Evolutionary conservation across 1,140 invertebrate genomes (phyloP).

Genomic region (Orussus abietinus): DNA sequence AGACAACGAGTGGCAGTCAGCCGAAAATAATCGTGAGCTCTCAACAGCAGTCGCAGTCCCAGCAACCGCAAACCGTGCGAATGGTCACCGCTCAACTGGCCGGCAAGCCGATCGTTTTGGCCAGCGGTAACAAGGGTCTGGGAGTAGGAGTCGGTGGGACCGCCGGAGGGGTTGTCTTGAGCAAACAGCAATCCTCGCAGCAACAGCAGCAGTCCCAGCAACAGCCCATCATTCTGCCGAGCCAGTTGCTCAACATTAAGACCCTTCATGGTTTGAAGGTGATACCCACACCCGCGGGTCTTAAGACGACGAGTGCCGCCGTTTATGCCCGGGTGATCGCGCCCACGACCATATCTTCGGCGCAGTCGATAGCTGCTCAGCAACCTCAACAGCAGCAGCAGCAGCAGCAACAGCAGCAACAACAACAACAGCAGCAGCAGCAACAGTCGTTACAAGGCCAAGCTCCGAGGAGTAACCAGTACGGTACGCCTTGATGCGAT

Average conservation of each 20-base stretch:
- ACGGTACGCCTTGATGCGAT: constrained; percentile 32
- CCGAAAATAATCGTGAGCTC: constrained; percentile 48
- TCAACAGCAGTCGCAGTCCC: constrained; percentile 34
- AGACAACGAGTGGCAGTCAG: constrained; percentile 38
- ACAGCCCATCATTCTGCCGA: constrained; percentile 62
- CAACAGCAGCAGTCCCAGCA: constrained; percentile 36
- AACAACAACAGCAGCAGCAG: constrained; percentile 14
- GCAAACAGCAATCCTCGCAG: constrained; percentile 30
- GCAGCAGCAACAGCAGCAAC: constrained; percentile 8
- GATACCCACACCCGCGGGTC: constrained; percentile 55
- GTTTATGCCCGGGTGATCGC: constrained; percentile 49
- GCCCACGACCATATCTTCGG: constrained; percentile 42
- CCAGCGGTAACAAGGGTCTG: constrained; percentile 54
- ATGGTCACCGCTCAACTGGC: constrained; percentile 61
- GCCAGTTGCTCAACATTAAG: constrained; percentile 65
- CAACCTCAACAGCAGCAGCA: constrained; percentile 31
- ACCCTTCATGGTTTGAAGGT: constrained; percentile 67
- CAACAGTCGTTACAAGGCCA: constrained; percentile 20
- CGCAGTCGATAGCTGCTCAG: constrained; percentile 26
- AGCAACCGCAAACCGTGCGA: constrained; percentile 45
- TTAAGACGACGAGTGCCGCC: constrained; percentile 45
- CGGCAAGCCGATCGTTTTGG: constrained; percentile 63
- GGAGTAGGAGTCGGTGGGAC: constrained; percentile 36
- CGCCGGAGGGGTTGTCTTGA: constrained; percentile 36
- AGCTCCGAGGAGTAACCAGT: constrained; percentile 36